A percentile compares a stretch with the other conserved stretches of the same genome.
These are phyloP conservation scores for Sinotaia quadrata DNA, from an alignment of 2,888 invertebrate genomes.

Conservation along the genomic window DNA sequence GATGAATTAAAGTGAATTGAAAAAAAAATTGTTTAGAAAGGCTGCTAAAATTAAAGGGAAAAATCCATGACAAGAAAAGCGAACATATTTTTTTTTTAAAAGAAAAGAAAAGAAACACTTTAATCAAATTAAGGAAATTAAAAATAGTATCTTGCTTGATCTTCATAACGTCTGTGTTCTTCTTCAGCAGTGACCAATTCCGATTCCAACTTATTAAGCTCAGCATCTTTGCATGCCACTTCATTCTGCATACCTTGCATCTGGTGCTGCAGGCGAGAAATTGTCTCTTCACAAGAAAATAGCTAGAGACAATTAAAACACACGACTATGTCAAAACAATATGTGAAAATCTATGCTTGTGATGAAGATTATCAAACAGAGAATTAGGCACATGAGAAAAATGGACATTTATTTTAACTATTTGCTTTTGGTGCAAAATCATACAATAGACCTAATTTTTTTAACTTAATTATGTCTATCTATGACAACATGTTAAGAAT, in stretches of 20 bases:
- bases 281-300: conserved; percentile 60
- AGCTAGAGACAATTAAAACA: conserved; percentile 46
- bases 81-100: too few species aligned
- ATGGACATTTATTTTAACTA: too few species aligned
- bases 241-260: conserved; percentile 55
- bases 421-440: too few species aligned
- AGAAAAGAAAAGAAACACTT: too few species aligned
- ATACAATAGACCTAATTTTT: too few species aligned
- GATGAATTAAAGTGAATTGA: too few species aligned
- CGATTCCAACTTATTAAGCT: conserved; percentile 57
- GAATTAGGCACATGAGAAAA: background rate
- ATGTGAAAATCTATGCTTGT: background rate
- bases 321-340: background rate
- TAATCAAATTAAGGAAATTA: too few species aligned
- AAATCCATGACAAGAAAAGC: too few species aligned
- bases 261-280: conserved; percentile 52
- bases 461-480: too few species aligned
- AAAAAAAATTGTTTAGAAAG: too few species aligned
- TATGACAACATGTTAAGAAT: too few species aligned
- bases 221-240: conserved; percentile 49
- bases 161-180: conserved; percentile 51
- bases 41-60: too few species aligned
- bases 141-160: conserved; percentile 31
- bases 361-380: background rate
- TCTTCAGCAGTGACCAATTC: conserved; percentile 57